Evolutionary conservation across 2,797 vertebrate species (phyloP).

Genomic region (Fistularia commersonii): DNA sequence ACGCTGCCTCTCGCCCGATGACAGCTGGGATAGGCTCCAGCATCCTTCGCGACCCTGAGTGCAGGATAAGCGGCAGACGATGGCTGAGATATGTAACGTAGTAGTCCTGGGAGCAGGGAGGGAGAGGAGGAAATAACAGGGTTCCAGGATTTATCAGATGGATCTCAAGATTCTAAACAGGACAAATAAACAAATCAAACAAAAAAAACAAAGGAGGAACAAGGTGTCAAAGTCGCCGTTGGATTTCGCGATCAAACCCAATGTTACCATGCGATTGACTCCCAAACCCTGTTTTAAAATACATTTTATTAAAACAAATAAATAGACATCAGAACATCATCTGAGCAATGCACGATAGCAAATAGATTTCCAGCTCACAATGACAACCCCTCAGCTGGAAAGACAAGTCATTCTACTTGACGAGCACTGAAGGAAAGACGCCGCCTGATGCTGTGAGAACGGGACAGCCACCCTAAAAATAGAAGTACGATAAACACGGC

Average conservation of each 20-base stretch:
- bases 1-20: no score
- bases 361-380: constrained; percentile 10
- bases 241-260: no score
- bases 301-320: constrained; percentile 43
- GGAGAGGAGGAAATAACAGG: neutral
- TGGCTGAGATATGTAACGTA: neutral
- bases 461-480: neutral
- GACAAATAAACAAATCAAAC: no score
- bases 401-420: neutral
- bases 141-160: neutral
- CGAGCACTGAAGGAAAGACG: no score
- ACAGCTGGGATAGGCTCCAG: no score
- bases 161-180: no score
- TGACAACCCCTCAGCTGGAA: neutral
- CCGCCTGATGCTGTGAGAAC: neutral
- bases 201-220: no score
- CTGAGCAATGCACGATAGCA: constrained; percentile 27
- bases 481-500: constrained; percentile 6
- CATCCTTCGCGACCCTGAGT: no score
- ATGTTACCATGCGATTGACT: no score
- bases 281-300: neutral
- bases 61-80: no score
- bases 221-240: no score
- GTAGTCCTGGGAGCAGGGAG: neutral
- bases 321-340: constrained; percentile 28